Conservation (phyloP, 2,888 invertebrate species). For the Megamerina dolium region DNA sequence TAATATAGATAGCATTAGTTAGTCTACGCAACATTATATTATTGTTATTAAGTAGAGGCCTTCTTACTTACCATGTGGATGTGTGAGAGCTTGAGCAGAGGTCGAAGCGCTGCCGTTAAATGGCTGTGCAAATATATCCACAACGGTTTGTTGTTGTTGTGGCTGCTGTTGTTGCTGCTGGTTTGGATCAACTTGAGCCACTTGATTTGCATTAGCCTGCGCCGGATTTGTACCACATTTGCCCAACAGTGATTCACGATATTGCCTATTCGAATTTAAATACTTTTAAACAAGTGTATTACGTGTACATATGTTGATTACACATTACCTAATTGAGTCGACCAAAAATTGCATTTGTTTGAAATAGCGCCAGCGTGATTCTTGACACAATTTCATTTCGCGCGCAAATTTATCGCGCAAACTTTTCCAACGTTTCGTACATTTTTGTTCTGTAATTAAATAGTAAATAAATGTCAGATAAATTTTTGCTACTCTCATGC, state of each 20-base stretch:
- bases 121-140: slow-evolving; percentile 40
- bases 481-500: not conserved
- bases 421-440: slow-evolving; percentile 44
- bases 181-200: slow-evolving; percentile 33
- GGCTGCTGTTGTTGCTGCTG: slow-evolving; percentile 40
- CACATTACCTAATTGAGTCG: slow-evolving; percentile 34
- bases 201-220: slow-evolving; percentile 35
- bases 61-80: slow-evolving; percentile 37
- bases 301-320: not conserved
- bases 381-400: slow-evolving; percentile 43
- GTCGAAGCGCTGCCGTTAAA: slow-evolving; percentile 41
- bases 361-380: slow-evolving; percentile 44
- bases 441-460: slow-evolving; percentile 43
- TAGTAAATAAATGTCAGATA: not conserved
- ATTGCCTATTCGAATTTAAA: slow-evolving; percentile 26
- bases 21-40: not conserved
- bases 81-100: slow-evolving; percentile 40
- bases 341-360: slow-evolving; percentile 45
- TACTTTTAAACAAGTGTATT: not conserved
- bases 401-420: slow-evolving; percentile 44
- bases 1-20: not conserved
- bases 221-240: slow-evolving; percentile 33
- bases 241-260: slow-evolving; percentile 41
- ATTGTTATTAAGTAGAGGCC: not conserved
- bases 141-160: slow-evolving; percentile 40